phyloP scores from a whole-genome alignment of 2,797 vertebrate species.

The Coluber constrictor region DNA sequence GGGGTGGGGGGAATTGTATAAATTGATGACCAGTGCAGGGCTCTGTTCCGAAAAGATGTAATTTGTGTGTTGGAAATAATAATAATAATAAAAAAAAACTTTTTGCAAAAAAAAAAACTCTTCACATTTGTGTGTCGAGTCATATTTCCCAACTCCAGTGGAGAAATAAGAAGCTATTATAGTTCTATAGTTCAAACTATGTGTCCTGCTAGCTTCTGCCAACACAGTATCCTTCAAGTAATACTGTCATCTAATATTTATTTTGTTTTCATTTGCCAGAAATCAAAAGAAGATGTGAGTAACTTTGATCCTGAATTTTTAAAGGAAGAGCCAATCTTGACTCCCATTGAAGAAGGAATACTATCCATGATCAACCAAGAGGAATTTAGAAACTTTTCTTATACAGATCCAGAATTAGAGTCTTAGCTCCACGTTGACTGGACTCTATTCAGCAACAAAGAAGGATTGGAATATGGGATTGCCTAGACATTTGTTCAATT shows the following conservation, averaged over 20 bases:
- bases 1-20: too few species aligned
- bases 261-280: constrained; percentile 75
- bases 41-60: too few species aligned
- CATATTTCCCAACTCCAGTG: background rate
- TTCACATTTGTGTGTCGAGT: background rate
- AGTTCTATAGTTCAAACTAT: background rate
- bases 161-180: background rate
- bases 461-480: constrained; percentile 39
- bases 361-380: constrained; percentile 91
- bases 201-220: background rate
- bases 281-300: constrained; percentile 93
- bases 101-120: too few species aligned
- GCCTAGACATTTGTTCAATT: constrained; percentile 55
- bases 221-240: background rate
- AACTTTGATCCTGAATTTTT: constrained; percentile 99
- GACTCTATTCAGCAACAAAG: constrained; percentile 3
- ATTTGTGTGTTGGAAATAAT: too few species aligned
- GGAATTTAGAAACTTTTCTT: constrained; percentile 95
- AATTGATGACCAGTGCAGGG: too few species aligned
- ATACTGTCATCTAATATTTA: constrained; percentile 18
- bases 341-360: constrained; percentile 87
- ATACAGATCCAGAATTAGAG: constrained; percentile 82
- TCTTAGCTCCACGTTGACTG: constrained; percentile 56
- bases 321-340: constrained; percentile 91
- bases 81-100: too few species aligned